These are phyloP conservation scores for Pachycephala philippinensis DNA, from an alignment of 2,113 vertebrate genomes.

Conservation along the genomic window DNA sequence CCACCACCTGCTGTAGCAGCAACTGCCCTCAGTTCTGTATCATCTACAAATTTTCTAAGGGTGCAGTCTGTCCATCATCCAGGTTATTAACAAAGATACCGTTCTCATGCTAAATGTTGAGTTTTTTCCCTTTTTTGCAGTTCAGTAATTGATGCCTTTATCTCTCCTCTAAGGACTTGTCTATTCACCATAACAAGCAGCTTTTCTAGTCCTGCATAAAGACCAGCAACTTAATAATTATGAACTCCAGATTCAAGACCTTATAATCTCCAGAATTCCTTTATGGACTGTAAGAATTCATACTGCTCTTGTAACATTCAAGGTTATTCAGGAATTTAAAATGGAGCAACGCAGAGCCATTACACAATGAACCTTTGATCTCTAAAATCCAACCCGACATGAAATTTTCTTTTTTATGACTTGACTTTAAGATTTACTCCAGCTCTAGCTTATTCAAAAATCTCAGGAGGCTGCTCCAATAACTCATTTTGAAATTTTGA, in stretches of 20 bases:
- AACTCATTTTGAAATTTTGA: constrained; percentile 46
- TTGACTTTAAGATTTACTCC: constrained; percentile 48
- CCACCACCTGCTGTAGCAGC: not conserved
- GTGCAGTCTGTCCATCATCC: not conserved
- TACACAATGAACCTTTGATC: constrained; percentile 38
- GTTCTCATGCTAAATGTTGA: not conserved
- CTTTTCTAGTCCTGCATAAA: not conserved
- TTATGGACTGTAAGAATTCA: not conserved
- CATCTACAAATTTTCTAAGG: not conserved
- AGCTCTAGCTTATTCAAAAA: constrained; percentile 33
- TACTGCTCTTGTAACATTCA: not conserved
- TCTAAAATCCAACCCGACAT: constrained; percentile 23
- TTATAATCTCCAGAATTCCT: constrained; percentile 35
- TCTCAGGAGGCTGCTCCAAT: constrained; percentile 30
- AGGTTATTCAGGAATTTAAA: constrained; percentile 35
- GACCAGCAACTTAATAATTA: not conserved
- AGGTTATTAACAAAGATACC: not conserved
- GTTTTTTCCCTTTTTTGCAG: not conserved
- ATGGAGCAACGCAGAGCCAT: constrained; percentile 7
- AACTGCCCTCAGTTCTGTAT: not conserved
- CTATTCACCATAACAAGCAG: not conserved
- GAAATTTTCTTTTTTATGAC: constrained; percentile 29
- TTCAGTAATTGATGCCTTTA: not conserved
- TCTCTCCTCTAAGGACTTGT: not conserved
- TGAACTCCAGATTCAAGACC: not conserved